A percentile compares a stretch with the other conserved stretches of the same genome.
Evolutionary conservation across 2,888 invertebrate genomes (phyloP).

Genomic region (Mamestra brassicae): DNA sequence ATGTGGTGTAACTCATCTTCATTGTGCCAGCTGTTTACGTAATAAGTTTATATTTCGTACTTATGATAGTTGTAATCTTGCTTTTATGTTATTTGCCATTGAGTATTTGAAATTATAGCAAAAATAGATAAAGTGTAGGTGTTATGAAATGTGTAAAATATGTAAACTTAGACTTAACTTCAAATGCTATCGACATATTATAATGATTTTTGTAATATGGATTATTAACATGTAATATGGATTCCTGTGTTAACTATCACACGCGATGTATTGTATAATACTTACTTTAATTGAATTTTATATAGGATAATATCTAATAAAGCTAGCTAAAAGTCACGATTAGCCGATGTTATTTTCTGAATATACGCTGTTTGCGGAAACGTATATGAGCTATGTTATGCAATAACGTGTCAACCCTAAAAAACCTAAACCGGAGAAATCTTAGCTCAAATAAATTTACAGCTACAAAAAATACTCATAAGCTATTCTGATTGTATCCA

Average conservation of each 20-base stretch:
- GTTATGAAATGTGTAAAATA: slow-evolving; percentile 84
- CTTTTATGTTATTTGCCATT: slow-evolving; percentile 87
- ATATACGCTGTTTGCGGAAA: slow-evolving; percentile 87
- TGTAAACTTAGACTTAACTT: slow-evolving; percentile 82
- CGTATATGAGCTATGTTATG: too few species aligned
- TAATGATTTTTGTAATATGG: slow-evolving; percentile 70
- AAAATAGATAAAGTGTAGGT: slow-evolving; percentile 81
- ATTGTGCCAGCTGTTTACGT: slow-evolving; percentile 90
- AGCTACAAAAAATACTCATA: too few species aligned
- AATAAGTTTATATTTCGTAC: slow-evolving; percentile 88
- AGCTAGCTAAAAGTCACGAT: slow-evolving; percentile 89
- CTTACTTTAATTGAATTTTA: slow-evolving; percentile 83
- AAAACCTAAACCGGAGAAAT: too few species aligned
- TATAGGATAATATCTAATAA: slow-evolving; percentile 80
- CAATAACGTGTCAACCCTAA: too few species aligned
- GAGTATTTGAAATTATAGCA: slow-evolving; percentile 87
- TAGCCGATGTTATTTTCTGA: slow-evolving; percentile 90
- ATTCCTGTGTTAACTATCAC: slow-evolving; percentile 79
- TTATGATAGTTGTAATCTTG: slow-evolving; percentile 88
- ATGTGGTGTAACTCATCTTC: slow-evolving; percentile 87
- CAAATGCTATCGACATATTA: slow-evolving; percentile 72
- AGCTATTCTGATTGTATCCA: too few species aligned
- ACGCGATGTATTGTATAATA: slow-evolving; percentile 84
- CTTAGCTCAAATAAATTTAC: too few species aligned
- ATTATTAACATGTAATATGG: slow-evolving; percentile 73